These are phyloP conservation scores for Brachystomella parvula DNA, from an alignment of 1,140 invertebrate genomes.

Conservation along the genomic window DNA sequence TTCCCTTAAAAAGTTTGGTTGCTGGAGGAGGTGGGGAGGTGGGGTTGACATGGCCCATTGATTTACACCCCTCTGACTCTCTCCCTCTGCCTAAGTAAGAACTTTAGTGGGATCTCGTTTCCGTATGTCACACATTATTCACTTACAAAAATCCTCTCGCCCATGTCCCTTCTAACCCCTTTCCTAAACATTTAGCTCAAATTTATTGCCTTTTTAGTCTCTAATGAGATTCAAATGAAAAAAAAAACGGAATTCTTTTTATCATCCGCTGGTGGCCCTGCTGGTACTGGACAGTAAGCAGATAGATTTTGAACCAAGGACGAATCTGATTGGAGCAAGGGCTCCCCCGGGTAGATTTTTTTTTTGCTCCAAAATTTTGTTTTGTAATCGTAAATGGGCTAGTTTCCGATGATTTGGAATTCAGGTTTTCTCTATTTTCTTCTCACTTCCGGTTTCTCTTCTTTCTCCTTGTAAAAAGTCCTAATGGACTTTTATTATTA, in stretches of 20 bases:
- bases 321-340: neutral
- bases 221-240: constrained; percentile 6
- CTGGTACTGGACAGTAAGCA: too few species aligned
- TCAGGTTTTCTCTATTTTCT: neutral
- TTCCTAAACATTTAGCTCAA: neutral
- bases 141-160: neutral
- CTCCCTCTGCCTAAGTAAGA: neutral
- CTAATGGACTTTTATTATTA: constrained; percentile 4
- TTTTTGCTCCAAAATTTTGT: neutral
- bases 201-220: constrained; percentile 3
- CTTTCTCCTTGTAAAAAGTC: too few species aligned
- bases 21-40: too few species aligned
- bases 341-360: neutral
- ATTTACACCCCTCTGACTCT: neutral
- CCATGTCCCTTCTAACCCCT: neutral
- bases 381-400: neutral
- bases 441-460: neutral
- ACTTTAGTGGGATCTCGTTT: neutral
- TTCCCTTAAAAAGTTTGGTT: too few species aligned
- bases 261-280: too few species aligned
- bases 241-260: too few species aligned
- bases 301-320: too few species aligned
- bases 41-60: neutral
- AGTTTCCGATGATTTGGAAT: neutral
- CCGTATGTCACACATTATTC: neutral